A percentile compares a stretch with the other conserved stretches of the same genome.
Conservation (phyloP, 2,888 invertebrate genomes). For the Portevinia maculata region DNA sequence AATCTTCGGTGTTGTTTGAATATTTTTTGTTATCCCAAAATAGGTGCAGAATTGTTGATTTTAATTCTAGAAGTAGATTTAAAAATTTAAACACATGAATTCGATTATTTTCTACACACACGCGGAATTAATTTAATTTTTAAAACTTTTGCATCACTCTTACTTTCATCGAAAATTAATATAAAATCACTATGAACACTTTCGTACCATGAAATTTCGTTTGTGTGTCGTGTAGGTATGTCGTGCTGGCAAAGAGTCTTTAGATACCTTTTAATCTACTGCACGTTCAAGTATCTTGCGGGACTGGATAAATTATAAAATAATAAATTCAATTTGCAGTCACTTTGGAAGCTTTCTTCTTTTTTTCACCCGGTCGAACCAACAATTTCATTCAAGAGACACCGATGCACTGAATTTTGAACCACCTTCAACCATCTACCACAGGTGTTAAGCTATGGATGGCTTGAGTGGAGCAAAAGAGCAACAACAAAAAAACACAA, state of each 20-base stretch:
- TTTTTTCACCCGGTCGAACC: conserved; percentile 74
- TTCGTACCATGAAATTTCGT: conserved; percentile 70
- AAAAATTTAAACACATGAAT: conserved; percentile 29
- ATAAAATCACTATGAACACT: conserved; percentile 44
- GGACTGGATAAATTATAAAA: conserved; percentile 35
- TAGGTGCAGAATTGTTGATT: conserved; percentile 43
- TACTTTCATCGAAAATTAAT: conserved; percentile 53
- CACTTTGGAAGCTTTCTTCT: conserved; percentile 16
- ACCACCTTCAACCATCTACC: conserved; percentile 76
- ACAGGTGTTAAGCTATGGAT: conserved; percentile 62
- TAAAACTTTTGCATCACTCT: conserved; percentile 47
- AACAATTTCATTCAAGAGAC: conserved; percentile 82
- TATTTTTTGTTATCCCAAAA: conserved; percentile 49
- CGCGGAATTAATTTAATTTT: conserved; percentile 28
- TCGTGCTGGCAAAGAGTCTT: conserved; percentile 67
- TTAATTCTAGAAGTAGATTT: conserved; percentile 27
- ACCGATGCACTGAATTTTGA: conserved; percentile 82
- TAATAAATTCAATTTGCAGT: conserved; percentile 33
- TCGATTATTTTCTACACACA: conserved; percentile 33
- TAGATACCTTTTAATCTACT: conserved; percentile 64
- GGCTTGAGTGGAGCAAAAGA: conserved; percentile 60
- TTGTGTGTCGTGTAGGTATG: conserved; percentile 45
- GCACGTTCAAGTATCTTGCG: conserved; percentile 51
- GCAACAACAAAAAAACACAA: conserved; percentile 12
- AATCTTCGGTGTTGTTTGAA: conserved; percentile 16